Evolutionary conservation across 2,113 vertebrate genomes (phyloP), one percentile per base, ranked within the genome.

Genomic region (Hymenochirus boettgeri): DNA sequence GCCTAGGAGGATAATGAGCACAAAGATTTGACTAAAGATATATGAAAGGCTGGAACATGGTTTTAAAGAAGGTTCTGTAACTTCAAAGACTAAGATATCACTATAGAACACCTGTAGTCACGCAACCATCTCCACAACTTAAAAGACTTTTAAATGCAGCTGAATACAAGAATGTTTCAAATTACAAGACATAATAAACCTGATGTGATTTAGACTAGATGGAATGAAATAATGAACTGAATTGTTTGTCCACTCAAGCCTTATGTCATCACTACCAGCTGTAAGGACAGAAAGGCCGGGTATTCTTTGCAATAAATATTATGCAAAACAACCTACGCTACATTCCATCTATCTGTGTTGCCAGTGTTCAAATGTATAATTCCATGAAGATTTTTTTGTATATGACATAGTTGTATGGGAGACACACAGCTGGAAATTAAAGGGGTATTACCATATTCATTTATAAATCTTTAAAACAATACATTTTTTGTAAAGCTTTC

Each of bases 171-270:
- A 15, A 11, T 42, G 13, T 18, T 42, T 15, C 7, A 48, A 5
- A 22, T 22, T 48, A 29, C 17, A 17, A 18, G 15, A 54, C 11
- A 29, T 27, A 39, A 19, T 37, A 37, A 23, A 15, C 22, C 21
- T 23, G 5, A 9, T 53, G 9, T 24, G 21, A 29, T 23, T n/a
- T 45, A 39, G 19, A 37, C 24, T 19, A 19, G 22, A 9, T 25
- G 33, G 45, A 24, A 39, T 42, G 35, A 53, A 3, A 69, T 57
- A 69, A 69, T 26, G 33, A 60, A 69, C 11, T 5, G 29, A 7
- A 60, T 45, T 69, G 65, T 69, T 60, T 59, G 50, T 46, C 57
- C 56, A 60, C 56, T 56, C 52, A 64, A n/a, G 39, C 19, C 22
- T 60, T 27, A 69, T 19, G 37, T 69, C 65, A 69, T 22, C 13